These are phyloP conservation scores for Scelioninae gen. 1 DNA, from an alignment of 2,888 invertebrate genomes.

Conservation along the genomic window DNA sequence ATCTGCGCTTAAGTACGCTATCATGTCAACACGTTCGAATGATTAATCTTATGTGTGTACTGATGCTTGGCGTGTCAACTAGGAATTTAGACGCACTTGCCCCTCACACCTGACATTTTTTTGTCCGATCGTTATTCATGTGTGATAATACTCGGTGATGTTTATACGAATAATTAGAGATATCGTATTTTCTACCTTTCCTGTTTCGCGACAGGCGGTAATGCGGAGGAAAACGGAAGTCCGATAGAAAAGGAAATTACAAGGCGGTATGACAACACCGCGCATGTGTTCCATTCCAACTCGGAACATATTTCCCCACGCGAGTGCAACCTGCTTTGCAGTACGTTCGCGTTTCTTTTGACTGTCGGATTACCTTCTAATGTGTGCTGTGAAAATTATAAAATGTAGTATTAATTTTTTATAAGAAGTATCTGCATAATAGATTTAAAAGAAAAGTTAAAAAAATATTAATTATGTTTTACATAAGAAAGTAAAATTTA, in stretches of 20 bases:
- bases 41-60: constrained; percentile 40
- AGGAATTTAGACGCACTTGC: constrained; percentile 43
- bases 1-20: constrained; percentile 21
- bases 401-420: too few species aligned
- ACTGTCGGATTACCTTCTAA: constrained; percentile 34
- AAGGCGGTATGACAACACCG: constrained; percentile 18
- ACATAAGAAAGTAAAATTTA: too few species aligned
- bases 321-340: constrained; percentile 19
- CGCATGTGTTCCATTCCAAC: constrained; percentile 18
- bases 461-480: too few species aligned
- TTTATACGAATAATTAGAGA: constrained; percentile 36
- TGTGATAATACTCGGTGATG: constrained; percentile 3
- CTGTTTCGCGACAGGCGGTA: background rate
- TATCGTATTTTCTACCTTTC: constrained; percentile 30
- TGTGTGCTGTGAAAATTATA: too few species aligned
- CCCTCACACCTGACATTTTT: constrained; percentile 33
- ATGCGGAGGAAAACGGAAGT: constrained; percentile 44
- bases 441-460: too few species aligned
- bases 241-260: constrained; percentile 23
- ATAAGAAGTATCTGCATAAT: too few species aligned
- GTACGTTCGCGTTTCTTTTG: constrained; percentile 29
- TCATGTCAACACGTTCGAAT: constrained; percentile 23
- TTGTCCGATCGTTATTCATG: constrained; percentile 32
- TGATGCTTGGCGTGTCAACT: constrained; percentile 34
- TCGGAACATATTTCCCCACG: constrained; percentile 17